A percentile compares a stretch with the other conserved stretches of the same genome.
These are phyloP conservation scores for Eurystomus gularis DNA, from an alignment of 2,113 vertebrate species.

Conservation along the genomic window DNA sequence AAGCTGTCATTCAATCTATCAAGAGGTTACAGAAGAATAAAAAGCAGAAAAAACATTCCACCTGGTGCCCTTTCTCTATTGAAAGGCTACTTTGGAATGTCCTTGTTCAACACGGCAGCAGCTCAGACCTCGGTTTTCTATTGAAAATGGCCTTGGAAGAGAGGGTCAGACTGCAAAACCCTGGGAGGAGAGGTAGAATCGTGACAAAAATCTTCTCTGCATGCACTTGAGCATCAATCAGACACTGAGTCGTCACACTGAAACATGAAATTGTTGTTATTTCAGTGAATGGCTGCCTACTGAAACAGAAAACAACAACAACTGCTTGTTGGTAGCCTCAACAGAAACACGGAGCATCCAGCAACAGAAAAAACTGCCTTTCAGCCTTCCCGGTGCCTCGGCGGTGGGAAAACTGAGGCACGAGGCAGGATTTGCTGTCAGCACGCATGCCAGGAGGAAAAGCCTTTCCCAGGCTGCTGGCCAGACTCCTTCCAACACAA, in stretches of 20 bases:
- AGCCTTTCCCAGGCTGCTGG: not conserved
- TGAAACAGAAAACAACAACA: not conserved
- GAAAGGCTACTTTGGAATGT: not conserved
- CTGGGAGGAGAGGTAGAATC: not conserved
- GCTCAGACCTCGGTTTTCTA: not conserved
- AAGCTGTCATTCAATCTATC: not conserved
- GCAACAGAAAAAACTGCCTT: not conserved
- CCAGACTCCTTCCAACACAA: not conserved
- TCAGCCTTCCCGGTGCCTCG: not conserved
- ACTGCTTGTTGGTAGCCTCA: not conserved
- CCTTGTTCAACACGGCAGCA: fast-evolving
- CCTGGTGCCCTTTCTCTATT: not conserved
- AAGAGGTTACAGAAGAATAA: not conserved
- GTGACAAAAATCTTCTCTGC: not conserved
- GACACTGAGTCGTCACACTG: not conserved
- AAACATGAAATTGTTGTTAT: not conserved
- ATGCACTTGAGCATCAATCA: not conserved
- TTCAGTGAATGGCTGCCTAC: not conserved
- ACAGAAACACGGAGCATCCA: not conserved
- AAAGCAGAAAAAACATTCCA: not conserved
- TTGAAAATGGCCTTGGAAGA: not conserved
- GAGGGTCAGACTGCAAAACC: not conserved
- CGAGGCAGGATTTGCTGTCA: not conserved
- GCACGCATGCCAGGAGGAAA: not conserved
- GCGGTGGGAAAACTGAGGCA: not conserved